phyloP scores from a whole-genome alignment of 2,113 vertebrate species.

The Okapia johnstoni region DNA sequence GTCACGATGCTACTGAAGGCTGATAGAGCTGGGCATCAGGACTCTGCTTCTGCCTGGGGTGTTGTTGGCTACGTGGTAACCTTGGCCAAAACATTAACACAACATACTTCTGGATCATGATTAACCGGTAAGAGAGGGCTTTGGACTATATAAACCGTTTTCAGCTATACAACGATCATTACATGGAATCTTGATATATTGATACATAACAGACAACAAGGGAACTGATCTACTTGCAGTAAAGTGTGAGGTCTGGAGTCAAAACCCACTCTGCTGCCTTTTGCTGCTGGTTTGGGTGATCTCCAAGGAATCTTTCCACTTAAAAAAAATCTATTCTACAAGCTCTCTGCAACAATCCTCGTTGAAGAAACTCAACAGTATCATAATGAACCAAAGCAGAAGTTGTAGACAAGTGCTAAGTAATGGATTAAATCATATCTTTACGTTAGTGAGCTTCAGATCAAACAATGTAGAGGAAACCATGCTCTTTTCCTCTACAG shows the following conservation, averaged over 20 bases:
- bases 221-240: neutral
- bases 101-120: neutral
- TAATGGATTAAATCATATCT: neutral
- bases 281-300: neutral
- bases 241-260: fast-evolving
- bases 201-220: neutral
- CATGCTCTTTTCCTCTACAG: neutral
- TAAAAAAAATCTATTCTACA: neutral
- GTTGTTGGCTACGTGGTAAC: fast-evolving
- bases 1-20: neutral
- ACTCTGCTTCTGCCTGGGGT: neutral
- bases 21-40: neutral
- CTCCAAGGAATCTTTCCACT: neutral
- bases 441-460: neutral
- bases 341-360: neutral
- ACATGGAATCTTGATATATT: neutral
- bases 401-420: neutral
- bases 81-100: neutral
- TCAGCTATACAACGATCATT: neutral
- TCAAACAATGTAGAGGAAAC: neutral
- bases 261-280: neutral
- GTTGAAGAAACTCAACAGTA: neutral
- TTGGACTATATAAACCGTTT: neutral
- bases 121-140: neutral
- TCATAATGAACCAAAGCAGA: neutral